Percentiles rank a stretch among this genome's conserved stretches.
These are phyloP conservation scores for Pelodiscus sinensis DNA, from an alignment of 2,113 vertebrate species.

Conservation along the genomic window DNA sequence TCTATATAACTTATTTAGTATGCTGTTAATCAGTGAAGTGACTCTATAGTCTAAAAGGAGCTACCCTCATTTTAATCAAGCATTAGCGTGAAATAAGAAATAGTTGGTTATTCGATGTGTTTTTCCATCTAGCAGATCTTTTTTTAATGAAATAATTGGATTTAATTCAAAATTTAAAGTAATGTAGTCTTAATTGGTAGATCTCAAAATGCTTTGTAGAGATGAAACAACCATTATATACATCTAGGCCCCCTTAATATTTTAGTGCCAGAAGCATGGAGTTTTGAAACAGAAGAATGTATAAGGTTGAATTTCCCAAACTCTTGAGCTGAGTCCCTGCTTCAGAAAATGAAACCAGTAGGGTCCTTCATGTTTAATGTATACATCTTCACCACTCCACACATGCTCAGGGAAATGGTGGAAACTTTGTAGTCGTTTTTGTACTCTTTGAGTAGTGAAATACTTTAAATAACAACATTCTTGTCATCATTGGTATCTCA, in stretches of 20 bases:
- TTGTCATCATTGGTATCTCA: neutral
- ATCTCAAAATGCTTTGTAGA: neutral
- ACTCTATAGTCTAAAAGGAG: neutral
- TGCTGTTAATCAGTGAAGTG: neutral
- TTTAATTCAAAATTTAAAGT: neutral
- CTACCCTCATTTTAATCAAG: neutral
- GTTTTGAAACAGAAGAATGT: neutral
- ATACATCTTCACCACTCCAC: neutral
- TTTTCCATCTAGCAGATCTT: neutral
- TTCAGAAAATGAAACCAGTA: neutral
- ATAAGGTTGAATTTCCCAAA: neutral
- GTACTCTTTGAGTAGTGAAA: neutral
- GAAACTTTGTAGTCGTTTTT: neutral
- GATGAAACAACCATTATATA: neutral
- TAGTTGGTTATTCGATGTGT: neutral
- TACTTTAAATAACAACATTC: neutral
- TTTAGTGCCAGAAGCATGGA: neutral
- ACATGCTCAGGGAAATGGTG: neutral
- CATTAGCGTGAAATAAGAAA: neutral
- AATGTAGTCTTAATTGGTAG: neutral
- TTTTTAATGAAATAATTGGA: neutral
- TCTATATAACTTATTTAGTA: neutral
- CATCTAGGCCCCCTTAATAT: neutral
- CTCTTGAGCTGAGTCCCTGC: neutral
- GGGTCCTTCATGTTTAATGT: neutral